Conservation (phyloP, 2,113 vertebrate genomes). For the Tragelaphus buxtoni region DNA sequence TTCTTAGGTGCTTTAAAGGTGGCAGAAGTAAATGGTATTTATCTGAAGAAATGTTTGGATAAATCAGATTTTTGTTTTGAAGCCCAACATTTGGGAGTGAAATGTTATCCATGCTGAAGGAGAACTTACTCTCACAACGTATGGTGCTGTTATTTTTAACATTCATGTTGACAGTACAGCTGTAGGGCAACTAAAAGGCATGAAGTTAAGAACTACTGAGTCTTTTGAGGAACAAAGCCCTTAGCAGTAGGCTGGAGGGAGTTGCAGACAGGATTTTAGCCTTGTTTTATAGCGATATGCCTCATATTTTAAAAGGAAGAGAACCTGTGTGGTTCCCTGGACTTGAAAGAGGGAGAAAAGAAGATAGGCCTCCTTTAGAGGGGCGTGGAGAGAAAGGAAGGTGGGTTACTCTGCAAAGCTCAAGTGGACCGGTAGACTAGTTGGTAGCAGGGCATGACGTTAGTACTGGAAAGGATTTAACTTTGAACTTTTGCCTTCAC, state of each 20-base stretch:
- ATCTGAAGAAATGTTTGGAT: not conserved
- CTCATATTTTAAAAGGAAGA: not conserved
- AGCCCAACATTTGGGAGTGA: not conserved
- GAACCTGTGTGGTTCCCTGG: not conserved
- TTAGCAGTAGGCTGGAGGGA: not conserved
- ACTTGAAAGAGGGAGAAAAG: not conserved
- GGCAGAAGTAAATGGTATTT: not conserved
- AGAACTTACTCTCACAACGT: not conserved
- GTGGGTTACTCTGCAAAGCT: not conserved
- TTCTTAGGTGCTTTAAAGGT: conserved; percentile 22
- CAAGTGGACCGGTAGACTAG: not conserved
- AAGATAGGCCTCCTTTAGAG: not conserved
- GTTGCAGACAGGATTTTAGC: not conserved
- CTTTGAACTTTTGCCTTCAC: not conserved
- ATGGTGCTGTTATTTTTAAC: not conserved
- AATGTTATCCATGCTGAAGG: not conserved
- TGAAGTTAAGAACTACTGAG: not conserved
- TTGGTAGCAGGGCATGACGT: not conserved
- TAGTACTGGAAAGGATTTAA: not conserved
- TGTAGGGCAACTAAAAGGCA: not conserved
- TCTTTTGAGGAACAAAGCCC: not conserved
- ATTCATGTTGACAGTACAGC: not conserved
- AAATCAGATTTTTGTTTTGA: conserved; percentile 26
- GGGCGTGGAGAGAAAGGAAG: not conserved
- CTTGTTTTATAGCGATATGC: not conserved